These are phyloP conservation scores for Rhopalosiphum nymphaeae DNA, from an alignment of 2,888 invertebrate species.

Conservation along the genomic window DNA sequence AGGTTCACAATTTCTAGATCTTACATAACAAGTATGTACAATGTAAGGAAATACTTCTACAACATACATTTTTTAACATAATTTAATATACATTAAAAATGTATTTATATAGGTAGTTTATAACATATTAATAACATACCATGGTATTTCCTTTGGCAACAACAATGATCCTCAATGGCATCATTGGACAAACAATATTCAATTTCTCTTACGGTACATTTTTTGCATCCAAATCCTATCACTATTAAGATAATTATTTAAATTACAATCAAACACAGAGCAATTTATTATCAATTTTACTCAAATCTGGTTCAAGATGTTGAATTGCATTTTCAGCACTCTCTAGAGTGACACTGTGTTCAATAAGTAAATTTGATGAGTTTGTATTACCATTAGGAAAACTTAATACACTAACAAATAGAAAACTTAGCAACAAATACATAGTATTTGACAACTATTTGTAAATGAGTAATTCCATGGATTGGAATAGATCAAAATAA, in stretches of 20 bases:
- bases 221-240: constrained; percentile 74
- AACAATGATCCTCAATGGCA: constrained; percentile 75
- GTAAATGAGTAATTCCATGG: constrained; percentile 12
- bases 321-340: constrained; percentile 46
- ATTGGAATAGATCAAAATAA: constrained; percentile 4
- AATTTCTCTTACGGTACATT: constrained; percentile 75
- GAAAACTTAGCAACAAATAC: constrained; percentile 30
- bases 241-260: constrained; percentile 51
- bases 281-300: constrained; percentile 32
- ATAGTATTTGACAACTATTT: constrained; percentile 11
- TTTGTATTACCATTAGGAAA: constrained; percentile 7
- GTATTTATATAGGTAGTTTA: neutral
- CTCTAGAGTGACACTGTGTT: constrained; percentile 49
- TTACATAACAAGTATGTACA: constrained; percentile 78
- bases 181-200: constrained; percentile 76
- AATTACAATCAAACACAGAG: neutral
- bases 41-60: constrained; percentile 78
- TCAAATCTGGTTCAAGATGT: constrained; percentile 66
- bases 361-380: constrained; percentile 29
- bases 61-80: constrained; percentile 68
- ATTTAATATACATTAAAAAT: neutral
- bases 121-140: constrained; percentile 69
- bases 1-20: constrained; percentile 73
- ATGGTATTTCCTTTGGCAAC: constrained; percentile 75
- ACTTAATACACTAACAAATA: constrained; percentile 11